Evolutionary conservation across 2,888 invertebrate genomes (phyloP).

Genomic region (Andricus quercusramuli): DNA sequence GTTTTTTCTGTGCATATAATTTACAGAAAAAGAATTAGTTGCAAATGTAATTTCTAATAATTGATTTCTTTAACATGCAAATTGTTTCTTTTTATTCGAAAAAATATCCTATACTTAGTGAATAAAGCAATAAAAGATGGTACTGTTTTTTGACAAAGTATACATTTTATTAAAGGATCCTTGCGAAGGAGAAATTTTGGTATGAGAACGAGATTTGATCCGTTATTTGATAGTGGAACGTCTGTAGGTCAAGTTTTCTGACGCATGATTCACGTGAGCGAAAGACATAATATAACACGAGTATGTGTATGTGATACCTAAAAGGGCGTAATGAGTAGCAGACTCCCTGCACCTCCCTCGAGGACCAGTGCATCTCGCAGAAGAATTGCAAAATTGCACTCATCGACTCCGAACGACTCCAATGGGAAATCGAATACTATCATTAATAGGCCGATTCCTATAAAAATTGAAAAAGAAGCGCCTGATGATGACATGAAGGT

Average conservation of each 20-base stretch:
- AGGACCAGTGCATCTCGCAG: conserved; percentile 54
- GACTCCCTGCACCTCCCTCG: conserved; percentile 53
- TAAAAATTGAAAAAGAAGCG: conserved; percentile 55
- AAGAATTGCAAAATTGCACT: conserved; percentile 48
- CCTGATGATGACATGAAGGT: conserved; percentile 58
- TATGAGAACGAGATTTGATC: conserved; percentile 14
- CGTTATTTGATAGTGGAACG: conserved; percentile 24
- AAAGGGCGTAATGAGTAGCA: conserved; percentile 54
- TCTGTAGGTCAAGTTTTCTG: conserved; percentile 29
- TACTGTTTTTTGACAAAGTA: not conserved
- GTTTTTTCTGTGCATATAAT: no score
- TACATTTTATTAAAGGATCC: not conserved
- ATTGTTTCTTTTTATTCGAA: not conserved
- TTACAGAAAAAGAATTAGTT: no score
- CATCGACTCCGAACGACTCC: conserved; percentile 49
- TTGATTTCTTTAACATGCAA: no score
- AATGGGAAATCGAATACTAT: conserved; percentile 42
- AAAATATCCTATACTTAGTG: not conserved
- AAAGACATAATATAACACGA: conserved; percentile 11
- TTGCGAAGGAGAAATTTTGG: not conserved
- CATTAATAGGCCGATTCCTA: conserved; percentile 44
- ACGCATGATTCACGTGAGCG: not conserved
- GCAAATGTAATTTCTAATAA: no score
- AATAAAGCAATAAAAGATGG: not conserved
- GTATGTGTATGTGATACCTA: conserved; percentile 31